These are phyloP conservation scores for Cossypha heuglini DNA, from an alignment of 2,797 vertebrate species.

Conservation along the genomic window DNA sequence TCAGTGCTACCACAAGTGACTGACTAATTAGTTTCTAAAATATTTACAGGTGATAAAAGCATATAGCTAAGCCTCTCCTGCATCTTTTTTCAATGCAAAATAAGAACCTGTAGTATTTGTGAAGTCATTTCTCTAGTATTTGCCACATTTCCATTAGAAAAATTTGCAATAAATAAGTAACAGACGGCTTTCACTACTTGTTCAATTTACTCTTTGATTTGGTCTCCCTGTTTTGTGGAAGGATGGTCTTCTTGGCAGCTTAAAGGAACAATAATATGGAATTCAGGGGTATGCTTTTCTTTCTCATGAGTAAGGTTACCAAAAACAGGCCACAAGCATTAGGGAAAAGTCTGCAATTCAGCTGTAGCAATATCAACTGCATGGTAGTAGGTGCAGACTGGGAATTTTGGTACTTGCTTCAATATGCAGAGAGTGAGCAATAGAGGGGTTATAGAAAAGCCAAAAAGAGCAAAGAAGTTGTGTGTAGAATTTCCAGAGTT, in stretches of 20 bases:
- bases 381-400: not conserved
- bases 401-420: not conserved
- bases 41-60: not conserved
- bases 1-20: not conserved
- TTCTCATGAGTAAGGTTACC: not conserved
- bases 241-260: not conserved
- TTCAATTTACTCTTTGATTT: not conserved
- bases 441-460: not conserved
- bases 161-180: not conserved
- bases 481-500: not conserved
- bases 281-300: not conserved
- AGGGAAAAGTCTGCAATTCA: not conserved
- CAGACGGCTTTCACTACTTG: not conserved
- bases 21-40: not conserved
- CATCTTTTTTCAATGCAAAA: rapidly evolving
- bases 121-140: not conserved
- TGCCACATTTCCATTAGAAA: not conserved
- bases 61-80: not conserved
- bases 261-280: not conserved
- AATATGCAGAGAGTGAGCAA: not conserved
- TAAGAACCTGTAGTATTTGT: not conserved
- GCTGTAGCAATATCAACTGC: not conserved
- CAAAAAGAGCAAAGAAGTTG: not conserved
- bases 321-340: not conserved
- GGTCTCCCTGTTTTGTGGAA: not conserved